phyloP scores from a whole-genome alignment of 92 coral and sea anemone genomes.

The Desmophyllum pertusum region DNA sequence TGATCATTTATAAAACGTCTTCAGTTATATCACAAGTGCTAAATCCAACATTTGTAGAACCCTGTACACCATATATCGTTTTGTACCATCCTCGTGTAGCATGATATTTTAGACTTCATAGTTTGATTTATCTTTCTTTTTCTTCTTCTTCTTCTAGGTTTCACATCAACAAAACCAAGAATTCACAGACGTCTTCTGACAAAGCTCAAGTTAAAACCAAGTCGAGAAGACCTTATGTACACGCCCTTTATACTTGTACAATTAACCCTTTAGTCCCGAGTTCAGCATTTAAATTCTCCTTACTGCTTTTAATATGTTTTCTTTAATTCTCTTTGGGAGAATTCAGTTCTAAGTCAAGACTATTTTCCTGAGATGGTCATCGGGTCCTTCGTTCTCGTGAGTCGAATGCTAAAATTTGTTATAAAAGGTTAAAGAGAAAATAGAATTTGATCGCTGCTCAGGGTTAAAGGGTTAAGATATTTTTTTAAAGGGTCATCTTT shows the following conservation, averaged over 20 bases:
- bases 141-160: not conserved
- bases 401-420: not conserved
- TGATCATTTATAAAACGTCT: no score
- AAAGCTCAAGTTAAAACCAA: not conserved
- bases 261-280: not conserved
- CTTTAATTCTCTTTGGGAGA: not conserved
- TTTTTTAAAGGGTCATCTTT: not conserved
- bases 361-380: not conserved
- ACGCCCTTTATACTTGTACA: not conserved
- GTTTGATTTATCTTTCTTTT: not conserved
- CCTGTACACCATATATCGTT: not conserved
- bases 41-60: not conserved
- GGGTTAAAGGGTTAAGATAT: not conserved
- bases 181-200: not conserved
- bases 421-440: not conserved
- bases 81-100: not conserved
- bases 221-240: not conserved
- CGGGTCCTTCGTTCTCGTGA: not conserved
- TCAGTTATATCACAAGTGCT: not conserved
- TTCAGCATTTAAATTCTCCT: not conserved
- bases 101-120: not conserved
- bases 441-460: not conserved
- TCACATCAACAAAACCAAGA: not conserved
- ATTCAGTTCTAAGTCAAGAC: not conserved
- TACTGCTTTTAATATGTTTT: not conserved